Evolutionary conservation across 2,888 invertebrate genomes (phyloP).

Genomic region (Microplitis manilae): DNA sequence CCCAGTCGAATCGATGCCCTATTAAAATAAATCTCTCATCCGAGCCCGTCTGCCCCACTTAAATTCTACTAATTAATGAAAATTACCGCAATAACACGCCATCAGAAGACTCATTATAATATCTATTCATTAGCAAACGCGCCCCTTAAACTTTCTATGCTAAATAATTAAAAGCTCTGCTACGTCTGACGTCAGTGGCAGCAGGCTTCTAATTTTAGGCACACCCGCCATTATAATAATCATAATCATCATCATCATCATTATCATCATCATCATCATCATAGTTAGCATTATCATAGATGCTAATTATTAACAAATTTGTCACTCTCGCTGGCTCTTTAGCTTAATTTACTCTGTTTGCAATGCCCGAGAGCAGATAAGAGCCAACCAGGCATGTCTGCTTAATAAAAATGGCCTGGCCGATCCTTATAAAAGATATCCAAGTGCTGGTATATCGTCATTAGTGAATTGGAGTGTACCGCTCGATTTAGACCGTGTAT

Average conservation of each 20-base stretch:
- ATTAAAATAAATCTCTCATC: neutral
- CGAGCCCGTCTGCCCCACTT: neutral
- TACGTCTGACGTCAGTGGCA: neutral
- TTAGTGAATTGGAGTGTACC: constrained; percentile 62
- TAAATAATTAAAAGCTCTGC: neutral
- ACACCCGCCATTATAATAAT: too few relatives aligned
- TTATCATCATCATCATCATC: too few relatives aligned
- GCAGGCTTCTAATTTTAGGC: too few relatives aligned
- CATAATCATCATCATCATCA: too few relatives aligned
- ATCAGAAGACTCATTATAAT: neutral
- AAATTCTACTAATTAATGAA: neutral
- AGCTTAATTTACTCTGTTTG: constrained; percentile 2
- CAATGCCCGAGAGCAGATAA: neutral
- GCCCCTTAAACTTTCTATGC: neutral
- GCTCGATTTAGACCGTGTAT: constrained; percentile 51
- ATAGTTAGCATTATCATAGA: too few relatives aligned
- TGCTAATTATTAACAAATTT: neutral
- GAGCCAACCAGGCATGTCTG: constrained; percentile 23
- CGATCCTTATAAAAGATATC: constrained; percentile 44
- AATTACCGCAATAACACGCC: neutral
- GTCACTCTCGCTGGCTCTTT: neutral
- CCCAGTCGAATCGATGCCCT: too few relatives aligned
- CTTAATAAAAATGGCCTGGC: neutral
- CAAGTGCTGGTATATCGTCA: constrained; percentile 45
- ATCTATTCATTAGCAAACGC: neutral